Percentiles rank a stretch among this genome's conserved stretches.
Evolutionary conservation across 2,113 vertebrate genomes (phyloP).

Genomic region (Loxodonta africana): DNA sequence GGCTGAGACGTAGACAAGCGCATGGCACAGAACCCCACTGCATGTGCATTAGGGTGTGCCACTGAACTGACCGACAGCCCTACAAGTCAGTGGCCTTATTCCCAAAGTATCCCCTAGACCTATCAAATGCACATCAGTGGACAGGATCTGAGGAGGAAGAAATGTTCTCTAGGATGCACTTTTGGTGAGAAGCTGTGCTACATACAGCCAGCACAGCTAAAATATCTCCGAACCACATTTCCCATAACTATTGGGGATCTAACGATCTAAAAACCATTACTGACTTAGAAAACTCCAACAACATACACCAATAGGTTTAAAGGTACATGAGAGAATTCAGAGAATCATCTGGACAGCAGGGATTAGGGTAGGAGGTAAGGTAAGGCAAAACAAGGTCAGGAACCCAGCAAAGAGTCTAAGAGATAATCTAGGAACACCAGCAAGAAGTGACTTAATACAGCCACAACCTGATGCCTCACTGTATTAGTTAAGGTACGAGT

Average conservation of each 20-base stretch:
- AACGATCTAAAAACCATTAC: conserved; percentile 8
- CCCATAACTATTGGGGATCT: not conserved
- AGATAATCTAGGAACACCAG: not conserved
- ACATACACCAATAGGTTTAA: not conserved
- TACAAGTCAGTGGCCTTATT: conserved; percentile 33
- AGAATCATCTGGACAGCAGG: not conserved
- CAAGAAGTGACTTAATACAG: not conserved
- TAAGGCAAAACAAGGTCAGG: not conserved
- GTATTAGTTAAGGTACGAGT: not conserved
- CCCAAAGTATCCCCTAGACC: not conserved
- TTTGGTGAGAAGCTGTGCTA: not conserved
- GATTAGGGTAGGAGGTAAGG: not conserved
- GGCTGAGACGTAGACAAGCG: conserved; percentile 20
- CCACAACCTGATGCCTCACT: not conserved
- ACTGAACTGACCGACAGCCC: conserved; percentile 12
- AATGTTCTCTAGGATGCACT: not conserved
- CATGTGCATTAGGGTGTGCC: not conserved
- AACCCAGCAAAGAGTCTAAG: not conserved
- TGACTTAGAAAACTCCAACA: conserved; percentile 32
- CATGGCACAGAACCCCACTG: not conserved
- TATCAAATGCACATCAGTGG: not conserved
- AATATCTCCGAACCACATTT: not conserved
- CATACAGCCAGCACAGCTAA: not conserved
- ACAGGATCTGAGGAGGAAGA: not conserved
- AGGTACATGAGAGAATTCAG: conserved; percentile 5